These are phyloP conservation scores for Falcaria lacertinaria DNA, from an alignment of 2,888 invertebrate species.

Conservation along the genomic window DNA sequence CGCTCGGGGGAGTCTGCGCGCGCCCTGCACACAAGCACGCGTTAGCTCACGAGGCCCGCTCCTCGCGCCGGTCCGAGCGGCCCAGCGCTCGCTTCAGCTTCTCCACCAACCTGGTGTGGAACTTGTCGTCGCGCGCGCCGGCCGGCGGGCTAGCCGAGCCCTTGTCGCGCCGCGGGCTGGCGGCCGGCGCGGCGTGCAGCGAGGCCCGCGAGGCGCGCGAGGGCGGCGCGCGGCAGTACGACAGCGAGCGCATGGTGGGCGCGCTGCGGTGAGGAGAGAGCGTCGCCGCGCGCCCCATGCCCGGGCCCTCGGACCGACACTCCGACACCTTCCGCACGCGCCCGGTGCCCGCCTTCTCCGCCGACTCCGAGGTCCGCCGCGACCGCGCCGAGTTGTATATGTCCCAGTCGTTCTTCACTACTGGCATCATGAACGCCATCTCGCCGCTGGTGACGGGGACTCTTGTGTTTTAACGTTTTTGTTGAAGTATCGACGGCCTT, in stretches of 20 bases:
- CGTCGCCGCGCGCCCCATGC: conserved; percentile 81
- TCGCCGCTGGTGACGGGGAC: conserved; percentile 61
- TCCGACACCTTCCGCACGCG: conserved; percentile 87
- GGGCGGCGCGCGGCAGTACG: conserved; percentile 71
- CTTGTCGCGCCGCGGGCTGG: conserved; percentile 80
- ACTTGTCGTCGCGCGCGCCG: conserved; percentile 82
- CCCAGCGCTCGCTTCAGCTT: conserved; percentile 86
- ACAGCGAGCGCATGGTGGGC: conserved; percentile 81
- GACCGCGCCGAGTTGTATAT: conserved; percentile 92
- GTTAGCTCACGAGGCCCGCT: conserved; percentile 78
- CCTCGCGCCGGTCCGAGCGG: conserved; percentile 72
- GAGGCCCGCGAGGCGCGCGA: conserved; percentile 81
- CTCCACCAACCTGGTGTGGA: conserved; percentile 89
- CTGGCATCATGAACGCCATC: conserved; percentile 98
- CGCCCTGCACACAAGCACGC: conserved; percentile 75
- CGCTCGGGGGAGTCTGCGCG: conserved; percentile 68
- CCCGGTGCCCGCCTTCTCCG: conserved; percentile 50
- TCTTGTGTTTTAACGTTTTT: conserved; percentile 71
- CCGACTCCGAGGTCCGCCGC: conserved; percentile 86
- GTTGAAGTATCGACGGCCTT: conserved; percentile 42
- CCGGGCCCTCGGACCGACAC: conserved; percentile 86
- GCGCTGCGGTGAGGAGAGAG: conserved; percentile 83
- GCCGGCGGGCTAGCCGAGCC: conserved; percentile 83
- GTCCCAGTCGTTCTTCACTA: conserved; percentile 95
- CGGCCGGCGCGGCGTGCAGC: conserved; percentile 75